Evolutionary conservation across 2,888 invertebrate genomes (phyloP), one percentile per base, ranked within the genome.

Genomic region (Sarcophaga variegata): DNA sequence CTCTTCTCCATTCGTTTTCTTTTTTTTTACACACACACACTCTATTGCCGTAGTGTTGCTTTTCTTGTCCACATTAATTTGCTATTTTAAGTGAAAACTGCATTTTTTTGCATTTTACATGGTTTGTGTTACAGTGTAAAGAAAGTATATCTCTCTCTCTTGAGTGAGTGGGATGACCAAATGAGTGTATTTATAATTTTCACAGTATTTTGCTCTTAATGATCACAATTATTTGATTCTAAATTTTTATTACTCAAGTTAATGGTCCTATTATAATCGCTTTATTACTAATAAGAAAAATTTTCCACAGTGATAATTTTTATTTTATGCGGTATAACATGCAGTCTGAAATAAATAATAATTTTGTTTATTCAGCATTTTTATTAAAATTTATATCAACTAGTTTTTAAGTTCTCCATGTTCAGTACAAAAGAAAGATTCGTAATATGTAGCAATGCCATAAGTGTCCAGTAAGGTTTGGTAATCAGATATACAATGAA

Each of bases 171-270:
- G 11, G n/a, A n/a, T 25, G 25, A n/a, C 25, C 11, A 60, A 20
- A 37, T 4, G 4, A 59, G 59, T 27, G 37, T 54, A 22, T 64
- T 27, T 69, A 78, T 63, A 83, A 74, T 79, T 83, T 74, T 63
- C 74, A 63, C 72, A 74, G 78, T 62, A 63, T 69, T 54, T 45
- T 45, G 74, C 54, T 79, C 45, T 25, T 69, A 67, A 83, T 78
- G n/a, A 83, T 67, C 54, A 22, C 74, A 79, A 74, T 76, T 82
- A 82, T 70, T 82, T 82, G 45, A 76, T 76, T 59, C 59, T 66
- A 79, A 69, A 49, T 72, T 63, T 67, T 72, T 78, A 72, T 78
- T 71, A 60, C 25, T 71, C 45, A 71, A 37, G 59, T 60, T 78
- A 72, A 83, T 69, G 67, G 60, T 59, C 72, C 47, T 67, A 54